Base-by-base conservation (phyloP, 1,140 invertebrate genomes). In the Caerostris extrusa region DNA sequence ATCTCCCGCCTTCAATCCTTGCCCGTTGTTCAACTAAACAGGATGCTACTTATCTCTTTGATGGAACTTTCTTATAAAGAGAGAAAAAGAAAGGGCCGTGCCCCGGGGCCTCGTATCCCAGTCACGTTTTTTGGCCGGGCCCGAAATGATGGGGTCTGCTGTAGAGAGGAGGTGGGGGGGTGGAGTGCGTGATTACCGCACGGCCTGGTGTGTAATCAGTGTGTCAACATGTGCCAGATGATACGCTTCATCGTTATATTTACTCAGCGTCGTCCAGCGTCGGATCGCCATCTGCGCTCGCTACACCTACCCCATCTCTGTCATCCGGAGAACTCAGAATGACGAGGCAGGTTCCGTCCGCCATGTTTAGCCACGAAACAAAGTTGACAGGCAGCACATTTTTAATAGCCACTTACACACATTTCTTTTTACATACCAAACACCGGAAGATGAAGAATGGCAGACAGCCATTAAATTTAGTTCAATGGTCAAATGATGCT, bases 221-320 rank as follows among this genome's bases (percentile, higher is more conserved):
- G 82, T 92, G 91, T 92, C 91, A 92, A 92, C 91, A 92, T 92
- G 19, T 60, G 69, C 82, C 82, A 67, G 81, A 92, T 92, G 91
- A 92, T 85, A 92, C 61, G 91, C 64, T 92, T 86, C 81, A 86
- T 92, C 91, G 86, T 92, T 92, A 92, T 92, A 86, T 92, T 92
- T 92, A 86, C 91, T 83, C 91, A 92, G 58, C 86, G 82, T 7
- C 7, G 55, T 17, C 61, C 10, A 19, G 34, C 19, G 61, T 55
- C 53, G 69, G 58, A 50, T 83, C 57, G 50, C 91, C 91, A 91
- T 91, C 90, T 91, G 90, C 90, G 55, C 50, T 5, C n/a, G 64
- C 12, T 56, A 57, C 71, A 64, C 90, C 90, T 91, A 81, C 90
- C 60, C 57, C 58, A 91, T 82, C 71, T 77, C 90, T 91, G 90